Conservation (phyloP, 2,797 vertebrate species). For the Fundulus diaphanus region DNA sequence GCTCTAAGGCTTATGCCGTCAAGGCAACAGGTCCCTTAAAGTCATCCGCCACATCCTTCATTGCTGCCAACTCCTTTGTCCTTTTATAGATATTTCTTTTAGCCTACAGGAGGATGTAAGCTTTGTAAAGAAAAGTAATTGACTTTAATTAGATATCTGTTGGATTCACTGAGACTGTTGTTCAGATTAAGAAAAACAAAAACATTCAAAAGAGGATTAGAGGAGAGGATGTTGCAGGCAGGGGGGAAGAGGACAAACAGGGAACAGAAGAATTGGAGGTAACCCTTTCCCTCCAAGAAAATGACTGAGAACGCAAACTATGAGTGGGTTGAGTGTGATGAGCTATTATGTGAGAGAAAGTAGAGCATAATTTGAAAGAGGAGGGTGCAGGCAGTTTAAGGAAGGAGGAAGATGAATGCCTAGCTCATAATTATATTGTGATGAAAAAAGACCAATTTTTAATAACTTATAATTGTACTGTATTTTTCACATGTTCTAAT, state of each 20-base stretch:
- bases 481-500: background rate
- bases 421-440: conserved; percentile 4
- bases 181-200: conserved; percentile 21
- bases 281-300: background rate
- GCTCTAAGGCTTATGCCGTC: background rate
- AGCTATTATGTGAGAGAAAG: conserved; percentile 26
- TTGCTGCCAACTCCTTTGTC: conserved; percentile 20
- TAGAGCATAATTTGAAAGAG: background rate
- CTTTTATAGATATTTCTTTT: conserved; percentile 1
- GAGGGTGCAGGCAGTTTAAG: background rate
- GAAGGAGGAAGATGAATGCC: background rate
- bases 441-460: background rate
- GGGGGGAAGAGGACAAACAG: background rate
- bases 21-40: conserved; percentile 11
- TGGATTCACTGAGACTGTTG: conserved; percentile 19
- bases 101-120: conserved; percentile 20
- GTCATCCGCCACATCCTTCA: conserved; percentile 15
- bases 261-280: conserved; percentile 5
- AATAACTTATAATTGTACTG: too few relatives aligned
- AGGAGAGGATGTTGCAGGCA: background rate
- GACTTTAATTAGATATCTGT: conserved; percentile 34
- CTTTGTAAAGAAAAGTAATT: conserved; percentile 36
- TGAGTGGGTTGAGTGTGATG: conserved; percentile 20
- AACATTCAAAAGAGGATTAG: conserved; percentile 22
- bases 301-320: background rate